These are phyloP conservation scores for Dendropsophus ebraccatus DNA, from an alignment of 2,113 vertebrate species.

Conservation along the genomic window DNA sequence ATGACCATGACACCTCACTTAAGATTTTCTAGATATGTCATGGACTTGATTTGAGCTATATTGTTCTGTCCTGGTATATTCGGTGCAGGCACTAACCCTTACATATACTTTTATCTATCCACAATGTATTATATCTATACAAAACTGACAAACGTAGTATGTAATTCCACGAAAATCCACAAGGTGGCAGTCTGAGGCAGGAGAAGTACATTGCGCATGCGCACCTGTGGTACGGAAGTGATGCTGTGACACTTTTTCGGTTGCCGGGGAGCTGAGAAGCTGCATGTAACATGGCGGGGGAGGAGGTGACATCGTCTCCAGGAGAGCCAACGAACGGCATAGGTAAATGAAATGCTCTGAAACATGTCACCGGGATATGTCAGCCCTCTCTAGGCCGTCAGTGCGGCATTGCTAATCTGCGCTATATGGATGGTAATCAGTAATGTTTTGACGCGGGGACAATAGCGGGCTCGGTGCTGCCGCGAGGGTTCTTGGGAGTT, in stretches of 20 bases:
- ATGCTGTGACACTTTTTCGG: neutral
- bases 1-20: no score
- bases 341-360: neutral
- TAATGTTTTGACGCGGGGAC: conserved; percentile 33
- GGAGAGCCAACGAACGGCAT: neutral
- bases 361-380: neutral
- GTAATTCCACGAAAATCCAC: neutral
- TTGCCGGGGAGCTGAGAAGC: conserved; percentile 51
- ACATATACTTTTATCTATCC: no score
- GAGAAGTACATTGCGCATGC: neutral
- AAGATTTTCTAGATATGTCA: no score
- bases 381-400: no score
- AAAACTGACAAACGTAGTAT: neutral
- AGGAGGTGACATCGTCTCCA: neutral
- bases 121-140: no score
- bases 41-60: no score
- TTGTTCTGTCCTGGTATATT: no score
- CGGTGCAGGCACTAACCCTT: no score
- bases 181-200: neutral
- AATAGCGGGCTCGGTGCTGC: conserved; percentile 23
- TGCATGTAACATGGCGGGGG: conserved; percentile 29
- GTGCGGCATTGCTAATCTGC: neutral
- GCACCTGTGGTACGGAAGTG: conserved; percentile 1
- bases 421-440: neutral
- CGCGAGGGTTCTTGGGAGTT: conserved; percentile 30